phyloP scores from a whole-genome alignment of 2,113 vertebrate species.

The Coptodon bakossiorum region DNA sequence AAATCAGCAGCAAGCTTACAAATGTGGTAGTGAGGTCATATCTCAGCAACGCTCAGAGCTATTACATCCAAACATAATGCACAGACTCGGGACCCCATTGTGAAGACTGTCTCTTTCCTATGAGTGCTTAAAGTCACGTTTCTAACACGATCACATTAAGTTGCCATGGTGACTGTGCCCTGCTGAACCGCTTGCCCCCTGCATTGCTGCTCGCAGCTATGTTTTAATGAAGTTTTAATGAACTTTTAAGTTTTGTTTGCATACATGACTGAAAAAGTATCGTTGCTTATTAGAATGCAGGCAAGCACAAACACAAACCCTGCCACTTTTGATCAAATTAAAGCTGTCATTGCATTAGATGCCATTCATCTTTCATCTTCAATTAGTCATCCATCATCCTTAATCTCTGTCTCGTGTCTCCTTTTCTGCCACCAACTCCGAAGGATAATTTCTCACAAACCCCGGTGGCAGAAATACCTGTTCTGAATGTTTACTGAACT shows the following conservation, averaged over 20 bases:
- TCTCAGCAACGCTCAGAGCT: neutral
- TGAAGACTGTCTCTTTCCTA: neutral
- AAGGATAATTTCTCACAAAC: neutral
- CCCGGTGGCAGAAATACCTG: neutral
- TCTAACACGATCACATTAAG: neutral
- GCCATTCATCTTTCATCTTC: slow-evolving; percentile 46
- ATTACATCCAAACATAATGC: neutral
- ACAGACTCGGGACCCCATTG: neutral
- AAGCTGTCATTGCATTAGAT: slow-evolving; percentile 10
- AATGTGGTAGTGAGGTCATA: neutral
- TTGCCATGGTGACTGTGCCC: neutral
- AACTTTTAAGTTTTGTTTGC: neutral
- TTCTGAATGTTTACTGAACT: neutral
- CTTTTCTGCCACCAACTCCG: neutral
- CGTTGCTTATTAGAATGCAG: neutral
- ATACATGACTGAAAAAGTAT: neutral
- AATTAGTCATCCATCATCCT: slow-evolving; percentile 52
- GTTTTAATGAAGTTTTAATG: neutral
- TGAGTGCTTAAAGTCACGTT: neutral
- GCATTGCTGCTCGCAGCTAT: neutral
- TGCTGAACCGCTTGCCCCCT: neutral
- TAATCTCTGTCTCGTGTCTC: slow-evolving; percentile 8
- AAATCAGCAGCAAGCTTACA: neutral
- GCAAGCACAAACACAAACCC: neutral
- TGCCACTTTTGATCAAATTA: slow-evolving; percentile 4